Base-by-base conservation (phyloP, 2,888 invertebrate genomes). In the Nemotelus pantherinus region DNA sequence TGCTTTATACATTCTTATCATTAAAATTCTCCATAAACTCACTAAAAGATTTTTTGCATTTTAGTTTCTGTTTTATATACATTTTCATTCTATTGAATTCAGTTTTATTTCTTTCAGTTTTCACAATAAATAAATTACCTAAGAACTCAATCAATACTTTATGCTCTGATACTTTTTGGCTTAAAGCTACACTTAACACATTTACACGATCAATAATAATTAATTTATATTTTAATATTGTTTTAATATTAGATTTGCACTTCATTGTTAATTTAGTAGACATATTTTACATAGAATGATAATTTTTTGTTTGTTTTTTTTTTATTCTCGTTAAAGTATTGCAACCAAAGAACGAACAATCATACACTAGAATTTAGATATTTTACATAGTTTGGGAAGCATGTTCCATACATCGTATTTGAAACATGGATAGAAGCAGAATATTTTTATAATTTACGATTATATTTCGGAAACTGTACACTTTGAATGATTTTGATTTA, bases 111-210 rank as follows among this genome's bases (percentile, higher is more conserved):
- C 7, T 6, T 68, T 68, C 50, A 48, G 25, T 58, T 58, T 72
- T 55, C 41, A 58, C 45, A 72, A 58, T 72, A 57, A 72, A 72
- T 72, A 72, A 57, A 44, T 72, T 72, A 72, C 6, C 71, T 72
- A 72, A 57, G 71, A 57, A 72, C 67, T 25, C 25, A 25, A 25
- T 25, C 25, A 25, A 25, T 25, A 25, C 25, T 25, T 25, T 25
- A 25, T 25, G 25, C 25, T 25, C 25, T 25, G 25, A 25, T 45
- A 25, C 45, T 63, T 72, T 74, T 47, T 10, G 10, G 25, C 53
- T 65, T 65, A 64, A 64, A 44, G 43, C 10, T 65, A 65, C 43
- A n/a, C 65, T 76, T 76, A 76, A 65, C 50, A 76, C 65, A 76
- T 76, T 65, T 76, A 75, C 60, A 63, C 63, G 50, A 63, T 60